phyloP scores from a whole-genome alignment of 1,140 invertebrate genomes.

The Eubasilissa regina region DNA sequence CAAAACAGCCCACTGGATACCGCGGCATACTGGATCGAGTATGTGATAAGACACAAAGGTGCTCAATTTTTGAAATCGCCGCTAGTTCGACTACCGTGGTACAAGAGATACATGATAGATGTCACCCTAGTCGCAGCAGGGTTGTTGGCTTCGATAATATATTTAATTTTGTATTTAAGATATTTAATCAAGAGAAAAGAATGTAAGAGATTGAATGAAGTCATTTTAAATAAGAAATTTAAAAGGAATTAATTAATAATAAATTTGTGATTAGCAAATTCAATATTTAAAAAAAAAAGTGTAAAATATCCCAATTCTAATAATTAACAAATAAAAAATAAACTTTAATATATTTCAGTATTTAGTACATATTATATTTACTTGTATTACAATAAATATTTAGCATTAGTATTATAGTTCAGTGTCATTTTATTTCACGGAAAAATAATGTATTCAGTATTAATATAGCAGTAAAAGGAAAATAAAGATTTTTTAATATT shows the following conservation, averaged over 20 bases:
- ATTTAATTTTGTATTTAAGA: constrained; percentile 1
- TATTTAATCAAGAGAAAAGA: constrained; percentile 1
- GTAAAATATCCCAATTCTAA: background rate
- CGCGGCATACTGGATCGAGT: constrained; percentile 74
- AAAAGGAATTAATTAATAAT: background rate
- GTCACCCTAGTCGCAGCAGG: constrained; percentile 63
- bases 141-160: background rate
- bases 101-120: constrained; percentile 74
- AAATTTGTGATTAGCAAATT: too few species aligned
- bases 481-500: too few species aligned
- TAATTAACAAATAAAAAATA: too few species aligned
- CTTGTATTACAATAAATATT: too few species aligned
- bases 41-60: constrained; percentile 74
- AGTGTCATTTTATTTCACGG: too few species aligned
- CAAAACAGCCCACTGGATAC: constrained; percentile 66
- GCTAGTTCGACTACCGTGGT: constrained; percentile 70
- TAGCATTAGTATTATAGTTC: background rate
- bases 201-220: background rate
- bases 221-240: constrained; percentile 19
- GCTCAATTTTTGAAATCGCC: constrained; percentile 71
- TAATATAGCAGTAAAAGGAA: too few species aligned
- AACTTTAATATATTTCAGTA: background rate
- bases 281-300: too few species aligned
- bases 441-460: too few species aligned
- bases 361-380: background rate